Evolutionary conservation across 2,797 vertebrate genomes (phyloP).

Genomic region (Sebastes oblongus): DNA sequence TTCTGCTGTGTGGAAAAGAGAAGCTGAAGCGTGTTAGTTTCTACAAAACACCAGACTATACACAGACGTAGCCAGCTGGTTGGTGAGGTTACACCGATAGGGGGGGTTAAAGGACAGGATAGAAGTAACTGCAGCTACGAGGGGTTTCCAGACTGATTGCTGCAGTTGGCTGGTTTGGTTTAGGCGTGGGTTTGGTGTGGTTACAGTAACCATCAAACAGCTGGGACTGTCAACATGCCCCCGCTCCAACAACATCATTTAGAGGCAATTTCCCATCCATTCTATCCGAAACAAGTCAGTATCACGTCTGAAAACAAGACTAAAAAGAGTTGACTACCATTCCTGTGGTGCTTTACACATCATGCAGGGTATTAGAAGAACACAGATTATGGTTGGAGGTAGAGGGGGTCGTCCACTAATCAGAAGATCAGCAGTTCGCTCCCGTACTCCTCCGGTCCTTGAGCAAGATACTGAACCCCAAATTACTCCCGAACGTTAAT

Average conservation of each 20-base stretch:
- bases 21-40: neutral
- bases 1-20: neutral
- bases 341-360: neutral
- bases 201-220: neutral
- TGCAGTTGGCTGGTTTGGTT: neutral
- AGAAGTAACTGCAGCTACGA: neutral
- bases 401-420: too few species aligned
- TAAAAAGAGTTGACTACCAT: neutral
- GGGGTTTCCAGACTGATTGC: neutral
- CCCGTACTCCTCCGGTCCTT: too few species aligned
- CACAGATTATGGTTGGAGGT: neutral
- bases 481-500: neutral
- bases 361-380: neutral
- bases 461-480: too few species aligned
- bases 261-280: neutral
- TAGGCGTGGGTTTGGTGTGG: neutral
- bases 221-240: neutral
- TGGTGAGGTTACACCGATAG: neutral
- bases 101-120: neutral
- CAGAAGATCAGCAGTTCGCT: too few species aligned
- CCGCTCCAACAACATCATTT: neutral
- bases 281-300: neutral
- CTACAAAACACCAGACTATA: neutral
- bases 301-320: neutral
- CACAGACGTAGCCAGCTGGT: neutral